phyloP scores from a whole-genome alignment of 2,888 invertebrate species.

The Notodonta ziczac region DNA sequence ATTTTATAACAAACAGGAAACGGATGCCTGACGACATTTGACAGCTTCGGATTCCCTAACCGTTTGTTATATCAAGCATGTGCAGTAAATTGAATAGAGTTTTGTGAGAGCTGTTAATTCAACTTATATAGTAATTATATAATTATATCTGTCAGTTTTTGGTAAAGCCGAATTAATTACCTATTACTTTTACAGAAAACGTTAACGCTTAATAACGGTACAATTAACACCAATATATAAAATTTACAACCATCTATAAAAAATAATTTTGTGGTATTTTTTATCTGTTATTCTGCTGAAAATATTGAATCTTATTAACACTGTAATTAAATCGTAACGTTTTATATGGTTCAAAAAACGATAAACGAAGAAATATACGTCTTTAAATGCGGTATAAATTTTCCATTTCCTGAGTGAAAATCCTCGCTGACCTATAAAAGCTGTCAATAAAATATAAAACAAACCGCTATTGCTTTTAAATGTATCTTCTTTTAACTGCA shows the following conservation, averaged over 20 bases:
- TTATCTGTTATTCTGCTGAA: background rate
- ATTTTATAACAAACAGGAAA: no score
- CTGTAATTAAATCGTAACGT: background rate
- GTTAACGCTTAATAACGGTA: no score
- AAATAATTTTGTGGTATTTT: background rate
- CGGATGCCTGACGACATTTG: no score
- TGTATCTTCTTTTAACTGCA: background rate
- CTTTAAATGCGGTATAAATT: constrained; percentile 6
- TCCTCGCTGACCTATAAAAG: background rate
- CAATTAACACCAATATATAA: background rate
- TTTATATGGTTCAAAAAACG: background rate
- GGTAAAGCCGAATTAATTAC: background rate
- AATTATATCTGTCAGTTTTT: background rate
- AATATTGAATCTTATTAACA: background rate
- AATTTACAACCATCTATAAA: background rate
- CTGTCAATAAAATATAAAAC: constrained; percentile 4
- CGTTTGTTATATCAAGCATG: no score
- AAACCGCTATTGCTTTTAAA: background rate
- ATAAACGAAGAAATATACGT: background rate
- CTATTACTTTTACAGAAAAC: no score
- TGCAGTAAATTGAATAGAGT: no score
- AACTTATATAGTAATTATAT: background rate
- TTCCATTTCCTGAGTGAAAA: background rate
- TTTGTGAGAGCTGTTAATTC: background rate
- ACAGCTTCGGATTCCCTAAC: no score